phyloP scores from a whole-genome alignment of 2,797 vertebrate species.

The Cynopterus sphinx region DNA sequence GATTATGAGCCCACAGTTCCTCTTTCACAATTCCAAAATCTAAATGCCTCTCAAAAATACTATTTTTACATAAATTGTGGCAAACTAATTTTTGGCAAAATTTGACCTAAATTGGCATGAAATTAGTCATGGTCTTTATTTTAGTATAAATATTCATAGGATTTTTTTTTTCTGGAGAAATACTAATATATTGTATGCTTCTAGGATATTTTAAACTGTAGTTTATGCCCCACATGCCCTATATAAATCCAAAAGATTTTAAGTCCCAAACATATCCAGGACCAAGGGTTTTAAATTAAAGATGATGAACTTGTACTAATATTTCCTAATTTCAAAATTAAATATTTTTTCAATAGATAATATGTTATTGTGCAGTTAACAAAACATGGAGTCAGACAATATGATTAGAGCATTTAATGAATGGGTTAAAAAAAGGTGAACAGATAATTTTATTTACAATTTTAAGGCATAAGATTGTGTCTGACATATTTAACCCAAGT shows the following conservation, averaged over 20 bases:
- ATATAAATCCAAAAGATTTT: neutral
- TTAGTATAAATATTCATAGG: neutral
- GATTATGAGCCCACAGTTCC: neutral
- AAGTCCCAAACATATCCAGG: neutral
- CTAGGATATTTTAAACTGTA: neutral
- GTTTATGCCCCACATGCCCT: neutral
- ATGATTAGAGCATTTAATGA: neutral
- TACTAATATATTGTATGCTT: neutral
- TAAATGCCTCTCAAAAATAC: neutral
- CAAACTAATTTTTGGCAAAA: constrained; percentile 18
- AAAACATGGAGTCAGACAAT: neutral
- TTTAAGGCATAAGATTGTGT: neutral
- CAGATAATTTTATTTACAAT: neutral
- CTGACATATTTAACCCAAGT: neutral
- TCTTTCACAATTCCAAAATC: neutral
- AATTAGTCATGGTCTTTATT: neutral
- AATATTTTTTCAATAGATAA: neutral
- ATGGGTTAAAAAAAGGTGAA: neutral
- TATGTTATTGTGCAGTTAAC: neutral
- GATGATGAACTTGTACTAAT: neutral
- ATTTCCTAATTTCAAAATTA: neutral
- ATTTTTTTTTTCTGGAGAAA: neutral
- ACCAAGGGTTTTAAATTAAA: neutral
- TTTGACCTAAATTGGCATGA: neutral
- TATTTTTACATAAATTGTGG: neutral